phyloP scores from a whole-genome alignment of 1,140 invertebrate genomes.

The Nilaparvata lugens region DNA sequence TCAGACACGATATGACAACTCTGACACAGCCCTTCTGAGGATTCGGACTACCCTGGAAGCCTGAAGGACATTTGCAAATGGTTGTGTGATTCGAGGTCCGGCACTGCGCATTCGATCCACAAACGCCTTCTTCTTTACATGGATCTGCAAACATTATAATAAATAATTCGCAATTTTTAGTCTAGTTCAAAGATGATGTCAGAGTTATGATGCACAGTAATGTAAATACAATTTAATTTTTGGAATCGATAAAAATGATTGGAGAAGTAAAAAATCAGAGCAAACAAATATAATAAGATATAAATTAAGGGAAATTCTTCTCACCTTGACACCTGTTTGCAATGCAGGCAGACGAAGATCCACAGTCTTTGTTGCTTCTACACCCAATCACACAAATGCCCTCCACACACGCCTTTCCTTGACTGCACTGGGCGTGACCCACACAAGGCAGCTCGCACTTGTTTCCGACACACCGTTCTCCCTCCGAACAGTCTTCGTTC shows the following conservation, averaged over 20 bases:
- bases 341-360: slow-evolving; percentile 62
- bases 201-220: no score
- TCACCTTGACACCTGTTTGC: slow-evolving; percentile 65
- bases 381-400: slow-evolving; percentile 74
- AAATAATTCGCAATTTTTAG: no score
- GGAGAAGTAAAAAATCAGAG: no score
- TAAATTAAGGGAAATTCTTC: no score
- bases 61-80: slow-evolving; percentile 65
- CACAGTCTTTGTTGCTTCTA: slow-evolving; percentile 69
- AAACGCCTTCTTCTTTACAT: slow-evolving; percentile 61
- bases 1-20: slow-evolving; percentile 53
- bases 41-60: slow-evolving; percentile 80
- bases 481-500: slow-evolving; percentile 63
- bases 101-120: slow-evolving; percentile 77
- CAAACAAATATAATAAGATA: no score
- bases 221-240: no score
- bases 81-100: slow-evolving; percentile 57
- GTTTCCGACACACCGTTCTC: slow-evolving; percentile 68
- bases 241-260: no score
- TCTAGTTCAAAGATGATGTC: no score
- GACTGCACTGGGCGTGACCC: slow-evolving; percentile 67
- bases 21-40: slow-evolving; percentile 79
- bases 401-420: slow-evolving; percentile 66
- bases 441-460: slow-evolving; percentile 67
- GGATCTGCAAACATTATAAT: slow-evolving; percentile 48